A percentile compares a stretch with the other conserved stretches of the same genome.
phyloP scores from a whole-genome alignment of 1,140 invertebrate species.

The Galleria mellonella region DNA sequence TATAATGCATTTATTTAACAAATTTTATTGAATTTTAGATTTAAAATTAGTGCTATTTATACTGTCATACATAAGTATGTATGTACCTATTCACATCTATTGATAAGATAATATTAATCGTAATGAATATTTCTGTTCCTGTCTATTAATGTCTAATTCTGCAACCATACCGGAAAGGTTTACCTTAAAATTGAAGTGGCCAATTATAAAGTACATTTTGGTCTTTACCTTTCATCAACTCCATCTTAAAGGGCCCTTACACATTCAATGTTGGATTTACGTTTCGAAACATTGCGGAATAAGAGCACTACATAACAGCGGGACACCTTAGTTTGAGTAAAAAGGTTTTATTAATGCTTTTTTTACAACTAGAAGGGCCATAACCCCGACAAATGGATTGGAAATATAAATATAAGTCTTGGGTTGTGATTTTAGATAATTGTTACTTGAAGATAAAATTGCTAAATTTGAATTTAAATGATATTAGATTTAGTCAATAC shows the following conservation, averaged over 20 bases:
- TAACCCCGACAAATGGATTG: background rate
- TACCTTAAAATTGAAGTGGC: constrained; percentile 60
- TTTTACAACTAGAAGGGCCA: constrained; percentile 7
- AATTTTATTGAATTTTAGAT: too few relatives aligned
- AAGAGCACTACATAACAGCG: constrained; percentile 28
- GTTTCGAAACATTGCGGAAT: constrained; percentile 49
- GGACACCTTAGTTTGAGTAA: constrained; percentile 10
- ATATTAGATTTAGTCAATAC: too few relatives aligned
- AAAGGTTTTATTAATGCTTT: background rate
- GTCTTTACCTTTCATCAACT: constrained; percentile 36
- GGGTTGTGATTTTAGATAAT: too few relatives aligned
- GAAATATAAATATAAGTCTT: too few relatives aligned
- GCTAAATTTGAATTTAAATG: too few relatives aligned
- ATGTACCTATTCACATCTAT: too few relatives aligned
- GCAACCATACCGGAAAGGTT: constrained; percentile 47
- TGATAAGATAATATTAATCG: too few relatives aligned
- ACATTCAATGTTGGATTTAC: constrained; percentile 17
- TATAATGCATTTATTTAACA: too few relatives aligned
- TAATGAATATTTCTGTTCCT: too few relatives aligned
- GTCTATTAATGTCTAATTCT: constrained; percentile 31
- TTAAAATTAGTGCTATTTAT: too few relatives aligned
- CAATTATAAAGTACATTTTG: constrained; percentile 52
- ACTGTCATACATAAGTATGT: too few relatives aligned
- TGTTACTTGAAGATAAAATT: too few relatives aligned
- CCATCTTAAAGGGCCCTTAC: constrained; percentile 26